These are phyloP conservation scores for Lophius piscatorius DNA, from an alignment of 2,113 vertebrate species.

Conservation along the genomic window DNA sequence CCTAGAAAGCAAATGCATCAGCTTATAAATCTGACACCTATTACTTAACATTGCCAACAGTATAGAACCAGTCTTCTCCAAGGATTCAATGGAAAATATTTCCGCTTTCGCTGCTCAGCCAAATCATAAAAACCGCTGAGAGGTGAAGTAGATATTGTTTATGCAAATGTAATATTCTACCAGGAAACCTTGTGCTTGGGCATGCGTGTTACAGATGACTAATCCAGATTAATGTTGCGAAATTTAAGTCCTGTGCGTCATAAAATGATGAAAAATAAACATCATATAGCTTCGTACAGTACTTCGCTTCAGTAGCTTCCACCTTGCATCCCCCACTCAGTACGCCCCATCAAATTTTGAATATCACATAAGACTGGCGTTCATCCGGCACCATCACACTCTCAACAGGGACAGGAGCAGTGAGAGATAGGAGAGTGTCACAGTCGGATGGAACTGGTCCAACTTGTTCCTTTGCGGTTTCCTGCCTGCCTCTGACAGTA, in stretches of 20 bases:
- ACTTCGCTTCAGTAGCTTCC: constrained; percentile 10
- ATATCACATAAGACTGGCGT: constrained; percentile 86
- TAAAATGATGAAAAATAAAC: too few relatives aligned
- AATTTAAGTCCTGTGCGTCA: background rate
- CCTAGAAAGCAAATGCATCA: constrained; percentile 17
- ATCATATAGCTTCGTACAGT: too few relatives aligned
- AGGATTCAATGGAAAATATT: background rate
- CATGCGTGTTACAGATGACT: too few relatives aligned
- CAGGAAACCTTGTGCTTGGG: too few relatives aligned
- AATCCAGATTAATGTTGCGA: too few relatives aligned
- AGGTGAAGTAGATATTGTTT: too few relatives aligned
- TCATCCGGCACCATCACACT: constrained; percentile 86
- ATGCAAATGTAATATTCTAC: too few relatives aligned
- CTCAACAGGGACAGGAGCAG: constrained; percentile 82
- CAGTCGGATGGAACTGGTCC: constrained; percentile 51
- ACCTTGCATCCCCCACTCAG: constrained; percentile 64
- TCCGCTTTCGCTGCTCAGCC: background rate
- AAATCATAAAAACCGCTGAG: background rate
- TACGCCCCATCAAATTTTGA: constrained; percentile 85
- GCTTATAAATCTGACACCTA: background rate
- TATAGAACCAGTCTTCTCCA: background rate
- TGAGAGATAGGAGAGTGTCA: constrained; percentile 32
- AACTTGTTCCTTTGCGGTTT: constrained; percentile 67
- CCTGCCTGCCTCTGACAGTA: constrained; percentile 80
- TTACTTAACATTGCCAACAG: background rate